phyloP scores from a whole-genome alignment of 2,888 invertebrate genomes.

The Pristionchus maxplancki region DNA sequence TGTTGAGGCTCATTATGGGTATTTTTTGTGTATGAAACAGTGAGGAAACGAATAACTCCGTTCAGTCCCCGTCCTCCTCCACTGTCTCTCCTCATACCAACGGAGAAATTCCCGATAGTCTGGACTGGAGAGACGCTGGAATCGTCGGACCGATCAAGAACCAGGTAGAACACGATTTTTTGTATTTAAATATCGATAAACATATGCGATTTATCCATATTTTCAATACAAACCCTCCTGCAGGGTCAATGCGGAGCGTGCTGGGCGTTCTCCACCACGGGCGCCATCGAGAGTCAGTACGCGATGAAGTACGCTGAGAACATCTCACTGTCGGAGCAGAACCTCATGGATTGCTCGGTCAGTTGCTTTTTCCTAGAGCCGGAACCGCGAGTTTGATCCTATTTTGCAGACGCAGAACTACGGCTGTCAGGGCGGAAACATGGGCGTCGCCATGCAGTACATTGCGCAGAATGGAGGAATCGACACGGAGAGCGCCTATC shows the following conservation, averaged over 20 bases:
- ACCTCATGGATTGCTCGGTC: conserved; percentile 28
- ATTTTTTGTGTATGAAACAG: no score
- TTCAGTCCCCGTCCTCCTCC: not conserved
- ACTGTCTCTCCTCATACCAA: not conserved
- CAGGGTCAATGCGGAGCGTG: conserved; percentile 89
- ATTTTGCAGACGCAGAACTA: not conserved
- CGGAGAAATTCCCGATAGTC: not conserved
- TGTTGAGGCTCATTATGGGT: no score
- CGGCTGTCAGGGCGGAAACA: conserved; percentile 20
- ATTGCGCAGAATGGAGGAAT: conserved; percentile 77
- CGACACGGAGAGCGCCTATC: conserved; percentile 89
- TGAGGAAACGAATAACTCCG: not conserved
- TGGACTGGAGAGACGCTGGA: not conserved
- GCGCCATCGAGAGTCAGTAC: conserved; percentile 78
- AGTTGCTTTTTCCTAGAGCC: not conserved
- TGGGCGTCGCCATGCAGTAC: not conserved
- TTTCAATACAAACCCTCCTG: not conserved
- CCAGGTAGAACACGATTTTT: not conserved
- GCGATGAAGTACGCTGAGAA: not conserved
- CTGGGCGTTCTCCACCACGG: conserved; percentile 72
- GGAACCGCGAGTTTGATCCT: not conserved
- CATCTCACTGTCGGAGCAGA: not conserved
- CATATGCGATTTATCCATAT: not conserved
- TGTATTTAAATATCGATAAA: not conserved
- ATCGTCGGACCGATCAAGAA: not conserved